phyloP scores from a whole-genome alignment of 1,140 invertebrate species.

The Muscidifurax raptorellus region DNA sequence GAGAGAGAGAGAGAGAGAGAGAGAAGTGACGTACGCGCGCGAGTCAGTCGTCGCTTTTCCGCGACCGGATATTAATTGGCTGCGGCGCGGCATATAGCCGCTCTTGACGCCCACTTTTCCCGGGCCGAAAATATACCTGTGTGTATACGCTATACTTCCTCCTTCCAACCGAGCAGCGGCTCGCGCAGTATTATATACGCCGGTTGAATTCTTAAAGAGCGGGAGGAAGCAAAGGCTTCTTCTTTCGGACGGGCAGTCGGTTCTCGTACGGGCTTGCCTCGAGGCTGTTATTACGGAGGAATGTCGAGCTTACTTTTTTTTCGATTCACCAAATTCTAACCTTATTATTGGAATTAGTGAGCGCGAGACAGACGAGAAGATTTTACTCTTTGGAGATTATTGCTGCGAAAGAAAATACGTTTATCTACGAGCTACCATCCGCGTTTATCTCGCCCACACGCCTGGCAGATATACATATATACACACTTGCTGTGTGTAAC shows the following conservation, averaged over 20 bases:
- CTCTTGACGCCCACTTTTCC: not conserved
- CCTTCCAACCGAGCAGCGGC: not conserved
- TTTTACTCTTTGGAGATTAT: not conserved
- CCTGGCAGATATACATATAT: not conserved
- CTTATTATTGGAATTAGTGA: too few species aligned
- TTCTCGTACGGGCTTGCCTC: not conserved
- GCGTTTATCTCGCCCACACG: not conserved
- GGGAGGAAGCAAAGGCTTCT: not conserved
- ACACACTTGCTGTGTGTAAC: not conserved
- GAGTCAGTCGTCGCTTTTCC: slow-evolving; percentile 4
- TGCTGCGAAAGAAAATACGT: not conserved
- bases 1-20: not conserved
- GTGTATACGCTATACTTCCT: not conserved
- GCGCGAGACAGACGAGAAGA: too few species aligned
- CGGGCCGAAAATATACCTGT: slow-evolving; percentile 11
- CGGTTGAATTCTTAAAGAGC: not conserved
- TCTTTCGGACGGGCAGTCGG: not conserved
- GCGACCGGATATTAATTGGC: not conserved
- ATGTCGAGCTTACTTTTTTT: not conserved
- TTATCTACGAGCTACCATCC: not conserved
- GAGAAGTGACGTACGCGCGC: not conserved
- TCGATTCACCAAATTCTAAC: too few species aligned
- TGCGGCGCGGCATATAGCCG: not conserved
- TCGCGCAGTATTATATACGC: not conserved
- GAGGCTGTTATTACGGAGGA: not conserved